These are phyloP conservation scores for Sialis fuliginosa DNA, from an alignment of 2,888 invertebrate genomes.

Conservation along the genomic window DNA sequence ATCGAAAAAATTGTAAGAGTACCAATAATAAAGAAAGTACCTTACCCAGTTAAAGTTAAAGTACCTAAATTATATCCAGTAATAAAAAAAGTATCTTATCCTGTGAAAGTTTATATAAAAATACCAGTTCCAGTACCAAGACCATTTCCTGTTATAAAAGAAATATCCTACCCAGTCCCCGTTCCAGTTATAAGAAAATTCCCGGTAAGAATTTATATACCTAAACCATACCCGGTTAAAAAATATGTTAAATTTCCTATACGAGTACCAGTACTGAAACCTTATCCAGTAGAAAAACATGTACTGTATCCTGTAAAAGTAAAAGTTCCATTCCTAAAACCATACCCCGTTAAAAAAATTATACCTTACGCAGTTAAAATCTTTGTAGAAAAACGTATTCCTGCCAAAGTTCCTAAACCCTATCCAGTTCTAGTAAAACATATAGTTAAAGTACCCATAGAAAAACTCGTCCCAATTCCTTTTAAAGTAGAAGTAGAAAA, in stretches of 20 bases:
- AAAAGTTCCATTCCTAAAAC: constrained; percentile 3
- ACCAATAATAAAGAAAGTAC: constrained; percentile 47
- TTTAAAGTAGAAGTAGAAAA: constrained; percentile 37
- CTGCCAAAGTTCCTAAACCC: constrained; percentile 2
- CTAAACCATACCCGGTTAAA: constrained; percentile 14
- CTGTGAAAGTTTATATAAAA: constrained; percentile 42
- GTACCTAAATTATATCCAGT: constrained; percentile 51
- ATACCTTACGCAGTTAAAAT: constrained; percentile 6
- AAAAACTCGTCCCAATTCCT: constrained; percentile 5
- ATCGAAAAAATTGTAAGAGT: constrained; percentile 53
- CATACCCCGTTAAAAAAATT: constrained; percentile 2
- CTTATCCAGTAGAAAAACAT: constrained; percentile 2
- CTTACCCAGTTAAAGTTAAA: constrained; percentile 37
- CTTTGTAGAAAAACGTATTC: constrained; percentile 1
- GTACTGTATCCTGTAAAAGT: constrained; percentile 4
- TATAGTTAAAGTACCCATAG: constrained; percentile 2
- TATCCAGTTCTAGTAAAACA: constrained; percentile 4
- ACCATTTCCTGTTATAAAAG: constrained; percentile 17
- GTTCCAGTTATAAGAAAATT: neutral
- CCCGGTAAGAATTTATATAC: constrained; percentile 1
- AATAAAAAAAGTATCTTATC: constrained; percentile 28
- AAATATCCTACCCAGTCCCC: constrained; percentile 1
- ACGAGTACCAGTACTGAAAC: constrained; percentile 1
- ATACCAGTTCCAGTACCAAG: constrained; percentile 23
- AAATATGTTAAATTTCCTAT: constrained; percentile 18